A percentile compares a stretch with the other conserved stretches of the same genome.
These are phyloP conservation scores for Zaprionus inermis DNA, from an alignment of 1,140 invertebrate species.

Conservation along the genomic window DNA sequence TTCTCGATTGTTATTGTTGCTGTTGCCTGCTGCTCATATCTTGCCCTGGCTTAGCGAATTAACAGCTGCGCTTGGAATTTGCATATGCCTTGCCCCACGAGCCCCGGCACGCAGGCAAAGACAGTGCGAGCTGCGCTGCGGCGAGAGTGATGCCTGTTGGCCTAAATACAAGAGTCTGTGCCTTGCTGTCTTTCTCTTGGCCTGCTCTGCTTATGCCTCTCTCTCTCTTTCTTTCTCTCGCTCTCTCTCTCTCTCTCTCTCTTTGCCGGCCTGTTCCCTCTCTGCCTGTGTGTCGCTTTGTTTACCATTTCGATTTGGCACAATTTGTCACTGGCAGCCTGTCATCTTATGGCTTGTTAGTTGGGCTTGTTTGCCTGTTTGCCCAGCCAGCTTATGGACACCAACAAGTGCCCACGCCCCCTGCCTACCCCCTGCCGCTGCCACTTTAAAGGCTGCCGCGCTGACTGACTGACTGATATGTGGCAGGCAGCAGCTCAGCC, in stretches of 20 bases:
- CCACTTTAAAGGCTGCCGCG: neutral
- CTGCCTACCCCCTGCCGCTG: neutral
- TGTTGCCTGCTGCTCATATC: conserved; percentile 41
- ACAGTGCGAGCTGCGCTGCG: neutral
- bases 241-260: neutral
- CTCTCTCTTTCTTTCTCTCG: neutral
- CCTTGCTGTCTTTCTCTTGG: neutral
- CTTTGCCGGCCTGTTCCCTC: neutral
- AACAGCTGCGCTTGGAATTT: conserved; percentile 73
- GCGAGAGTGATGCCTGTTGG: neutral
- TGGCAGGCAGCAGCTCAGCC: neutral
- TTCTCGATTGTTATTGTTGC: neutral
- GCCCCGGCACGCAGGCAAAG: conserved; percentile 10
- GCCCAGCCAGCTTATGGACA: conserved; percentile 79
- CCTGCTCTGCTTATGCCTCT: neutral
- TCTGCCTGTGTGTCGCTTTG: conserved; percentile 46
- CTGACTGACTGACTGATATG: conserved; percentile 9
- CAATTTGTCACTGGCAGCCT: conserved; percentile 80
- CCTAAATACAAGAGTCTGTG: neutral
- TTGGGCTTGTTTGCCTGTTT: conserved; percentile 79
- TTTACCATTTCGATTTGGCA: conserved; percentile 81
- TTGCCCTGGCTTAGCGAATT: conserved; percentile 63
- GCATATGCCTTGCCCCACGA: conserved; percentile 68
- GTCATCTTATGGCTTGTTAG: conserved; percentile 82
- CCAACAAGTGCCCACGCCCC: conserved; percentile 60